phyloP scores from a whole-genome alignment of 1,140 invertebrate species.

The Octopus sinensis region DNA sequence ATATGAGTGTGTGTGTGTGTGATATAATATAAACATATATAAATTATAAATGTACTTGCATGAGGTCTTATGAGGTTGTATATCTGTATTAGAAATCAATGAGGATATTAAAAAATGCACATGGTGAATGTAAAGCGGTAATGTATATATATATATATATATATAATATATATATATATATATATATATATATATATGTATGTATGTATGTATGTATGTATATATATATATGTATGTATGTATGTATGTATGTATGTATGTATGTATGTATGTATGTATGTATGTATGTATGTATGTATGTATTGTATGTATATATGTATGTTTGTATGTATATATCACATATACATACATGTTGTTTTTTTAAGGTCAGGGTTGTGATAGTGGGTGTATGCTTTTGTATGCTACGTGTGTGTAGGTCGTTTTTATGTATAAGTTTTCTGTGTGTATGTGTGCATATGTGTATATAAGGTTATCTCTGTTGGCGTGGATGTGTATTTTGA shows the following conservation, averaged over 20 bases:
- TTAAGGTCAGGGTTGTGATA: neutral
- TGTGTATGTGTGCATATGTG: neutral
- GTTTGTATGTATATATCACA: neutral
- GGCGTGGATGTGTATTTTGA: no score
- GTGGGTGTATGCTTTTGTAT: neutral
- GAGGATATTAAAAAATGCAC: no score
- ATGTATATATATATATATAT: no score
- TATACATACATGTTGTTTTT: neutral
- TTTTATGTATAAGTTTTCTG: neutral
- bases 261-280: neutral
- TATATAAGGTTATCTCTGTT: neutral
- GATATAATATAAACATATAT: neutral
- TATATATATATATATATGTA: conserved; percentile 2
- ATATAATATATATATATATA: conserved; percentile 5
- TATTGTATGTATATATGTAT: neutral
- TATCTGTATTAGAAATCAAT: no score
- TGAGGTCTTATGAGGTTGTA: no score
- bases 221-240: neutral
- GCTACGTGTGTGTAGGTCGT: neutral
- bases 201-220: neutral
- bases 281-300: neutral
- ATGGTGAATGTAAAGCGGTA: no score
- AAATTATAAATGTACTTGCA: no score
- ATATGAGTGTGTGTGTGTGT: neutral
- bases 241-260: neutral